phyloP scores from a whole-genome alignment of 2,888 invertebrate species.

The Andrena trimmerana region DNA sequence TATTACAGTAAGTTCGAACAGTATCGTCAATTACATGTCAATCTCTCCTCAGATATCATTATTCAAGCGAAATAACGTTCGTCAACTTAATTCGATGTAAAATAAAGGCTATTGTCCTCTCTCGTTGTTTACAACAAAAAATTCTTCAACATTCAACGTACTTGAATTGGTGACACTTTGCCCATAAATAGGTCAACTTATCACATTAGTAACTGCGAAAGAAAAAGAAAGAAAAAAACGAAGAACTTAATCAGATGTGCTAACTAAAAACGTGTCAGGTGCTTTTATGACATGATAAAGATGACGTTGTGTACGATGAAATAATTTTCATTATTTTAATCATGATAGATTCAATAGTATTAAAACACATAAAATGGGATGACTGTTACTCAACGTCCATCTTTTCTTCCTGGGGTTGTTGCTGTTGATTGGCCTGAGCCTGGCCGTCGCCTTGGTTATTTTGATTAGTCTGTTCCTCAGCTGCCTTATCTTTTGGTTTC shows the following conservation, averaged over 20 bases:
- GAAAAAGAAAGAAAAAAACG: slow-evolving; percentile 57
- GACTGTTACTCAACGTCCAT: slow-evolving; percentile 85
- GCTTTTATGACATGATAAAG: slow-evolving; percentile 72
- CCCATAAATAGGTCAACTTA: slow-evolving; percentile 56
- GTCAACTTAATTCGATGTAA: slow-evolving; percentile 13
- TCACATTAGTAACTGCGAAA: slow-evolving; percentile 54
- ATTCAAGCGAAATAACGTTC: slow-evolving; percentile 19
- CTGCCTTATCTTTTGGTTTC: slow-evolving; percentile 83
- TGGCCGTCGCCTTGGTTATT: slow-evolving; percentile 77
- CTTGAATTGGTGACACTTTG: slow-evolving; percentile 32
- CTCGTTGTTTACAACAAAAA: slow-evolving; percentile 24
- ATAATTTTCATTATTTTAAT: slow-evolving; percentile 70
- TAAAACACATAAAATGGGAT: slow-evolving; percentile 70
- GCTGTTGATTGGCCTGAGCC: slow-evolving; percentile 76
- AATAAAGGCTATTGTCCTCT: not conserved
- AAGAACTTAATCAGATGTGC: slow-evolving; percentile 59
- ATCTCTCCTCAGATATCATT: not conserved
- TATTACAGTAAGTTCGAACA: not conserved
- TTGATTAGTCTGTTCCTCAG: slow-evolving; percentile 78
- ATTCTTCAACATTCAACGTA: slow-evolving; percentile 56
- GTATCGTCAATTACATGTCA: not conserved
- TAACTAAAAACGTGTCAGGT: slow-evolving; percentile 68
- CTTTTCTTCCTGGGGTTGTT: slow-evolving; percentile 79
- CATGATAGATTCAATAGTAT: slow-evolving; percentile 71
- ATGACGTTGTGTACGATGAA: slow-evolving; percentile 69